Evolutionary conservation across 2,797 vertebrate genomes (phyloP), one percentile per base, ranked within the genome.

Genomic region (Macroramphosus scolopax): DNA sequence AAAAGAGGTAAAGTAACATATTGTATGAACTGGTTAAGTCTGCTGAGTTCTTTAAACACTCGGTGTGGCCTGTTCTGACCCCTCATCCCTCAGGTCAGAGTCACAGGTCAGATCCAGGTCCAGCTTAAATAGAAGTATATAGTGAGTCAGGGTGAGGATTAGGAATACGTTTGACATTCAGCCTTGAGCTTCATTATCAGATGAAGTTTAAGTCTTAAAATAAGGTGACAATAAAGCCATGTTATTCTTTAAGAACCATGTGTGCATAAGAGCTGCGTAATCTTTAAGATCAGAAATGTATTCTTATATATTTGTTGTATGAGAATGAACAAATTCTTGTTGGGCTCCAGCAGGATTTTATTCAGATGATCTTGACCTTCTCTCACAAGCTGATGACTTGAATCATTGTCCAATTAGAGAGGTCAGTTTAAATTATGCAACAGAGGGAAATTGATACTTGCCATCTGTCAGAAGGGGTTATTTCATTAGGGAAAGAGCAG

Each of bases 401-500:
- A 84, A 83, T 85, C 68, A 78, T 61, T 72, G 73, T 78, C 79
- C 72, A 82, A 79, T 86, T 81, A 83, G 34, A 68, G 63, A 53
- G 69, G 68, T 84, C 76, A 68, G 63, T 72, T 85, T 84, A 74
- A 79, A 85, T 87, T 80, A 82, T 82, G 68, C 72, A 70, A 56
- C 68, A 56, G 37, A 59, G 63, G 62, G 53, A 71, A 69, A 53
- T 56, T 69, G 62, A 52, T 67, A 62, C 68, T 58, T 55, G 68
- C 83, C 75, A 78, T 72, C 75, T 82, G 83, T 78, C 82, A 65
- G 58, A 56, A 72, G 53, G 43, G 58, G 76, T 83, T 75, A 77
- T 81, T 72, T 82, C 72, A 75, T 68, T 71, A 52, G 58, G 50
- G 50, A 43, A 13, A 26, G 49, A 72, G 34, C 8, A 31, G 2